Base-by-base conservation (phyloP, 2,113 vertebrate species). In the Herpetotheres cachinnans region DNA sequence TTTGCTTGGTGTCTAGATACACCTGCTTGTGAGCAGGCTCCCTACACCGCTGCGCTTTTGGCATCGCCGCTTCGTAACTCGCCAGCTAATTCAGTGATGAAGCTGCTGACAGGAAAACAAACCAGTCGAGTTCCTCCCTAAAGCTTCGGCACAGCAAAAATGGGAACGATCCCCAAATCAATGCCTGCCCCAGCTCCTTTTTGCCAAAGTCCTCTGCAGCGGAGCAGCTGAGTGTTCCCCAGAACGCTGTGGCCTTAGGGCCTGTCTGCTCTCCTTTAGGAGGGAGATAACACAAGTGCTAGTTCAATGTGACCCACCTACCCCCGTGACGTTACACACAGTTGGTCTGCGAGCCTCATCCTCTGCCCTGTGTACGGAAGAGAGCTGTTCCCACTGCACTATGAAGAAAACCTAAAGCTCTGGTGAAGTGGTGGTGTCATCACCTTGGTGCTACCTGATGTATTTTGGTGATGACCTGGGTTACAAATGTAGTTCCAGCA, bases 251-350 rank as follows among this genome's bases (percentile, higher is more conserved):
- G 34, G 61, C 58, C 44, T 66, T 65, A 56, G 49, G 40, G 62
- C 21, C 52, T 69, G 66, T 54, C 86, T 81, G 46, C 66, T 85
- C 30, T 67, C 0, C 0, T 72, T 88, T 46, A n/a, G 78, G 52
- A 86, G n/a, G 50, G 81, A 63, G 32, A 15, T 16, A 29, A 59
- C n/a, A 44, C 0, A 2, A 80, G 59, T 1, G 0, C 38, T 26
- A 6, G 16, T 40, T 88, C 42, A 30, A 2, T 50, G 46, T 72
- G 62, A 77, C 55, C 49, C 90, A 14, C 29, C 5, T 91, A 14
- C 29, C 5, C 10, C 70, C 47, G 18, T 34, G 86, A 49, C 25
- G 10, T 0, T 58, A 49, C 63, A 32, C 36, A 3, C 25, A 11
- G 20, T 0, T 66, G 42, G 26, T 70, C 56, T 82, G 38, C 40